phyloP scores from a whole-genome alignment of 2,113 vertebrate genomes.

The Apeltes quadracus region DNA sequence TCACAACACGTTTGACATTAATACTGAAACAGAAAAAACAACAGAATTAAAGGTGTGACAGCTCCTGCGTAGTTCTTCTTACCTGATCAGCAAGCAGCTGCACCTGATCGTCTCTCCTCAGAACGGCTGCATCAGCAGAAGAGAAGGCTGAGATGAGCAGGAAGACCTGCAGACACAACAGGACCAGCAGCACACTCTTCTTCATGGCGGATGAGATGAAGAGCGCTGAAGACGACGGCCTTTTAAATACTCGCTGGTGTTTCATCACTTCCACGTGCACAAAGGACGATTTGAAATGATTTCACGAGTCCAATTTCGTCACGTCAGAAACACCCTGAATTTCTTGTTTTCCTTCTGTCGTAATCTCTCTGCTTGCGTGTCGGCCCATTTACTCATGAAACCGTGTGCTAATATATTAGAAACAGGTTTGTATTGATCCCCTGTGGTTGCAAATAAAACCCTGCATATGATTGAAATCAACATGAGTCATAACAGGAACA shows the following conservation, averaged over 20 bases:
- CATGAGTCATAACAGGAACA: not conserved
- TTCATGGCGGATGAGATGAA: constrained; percentile 35
- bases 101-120: not conserved
- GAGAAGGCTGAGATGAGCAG: constrained; percentile 50
- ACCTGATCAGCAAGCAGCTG: not conserved
- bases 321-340: not conserved
- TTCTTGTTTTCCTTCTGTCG: not conserved
- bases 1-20: not conserved
- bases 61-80: constrained; percentile 1
- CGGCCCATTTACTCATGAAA: not conserved
- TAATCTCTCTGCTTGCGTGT: not conserved
- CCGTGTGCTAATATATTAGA: not conserved
- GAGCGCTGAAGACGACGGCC: not conserved
- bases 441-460: not conserved
- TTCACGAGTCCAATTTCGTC: not conserved
- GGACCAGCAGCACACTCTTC: constrained; percentile 31
- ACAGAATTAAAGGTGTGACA: not conserved
- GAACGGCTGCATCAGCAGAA: constrained; percentile 5
- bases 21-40: not conserved
- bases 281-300: not conserved
- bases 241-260: constrained; percentile 15
- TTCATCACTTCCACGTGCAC: not conserved
- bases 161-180: constrained; percentile 54
- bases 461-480: not conserved
- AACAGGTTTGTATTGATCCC: not conserved